Base-by-base conservation (phyloP, 2,797 vertebrate species). In the Sebastes umbrosus region DNA sequence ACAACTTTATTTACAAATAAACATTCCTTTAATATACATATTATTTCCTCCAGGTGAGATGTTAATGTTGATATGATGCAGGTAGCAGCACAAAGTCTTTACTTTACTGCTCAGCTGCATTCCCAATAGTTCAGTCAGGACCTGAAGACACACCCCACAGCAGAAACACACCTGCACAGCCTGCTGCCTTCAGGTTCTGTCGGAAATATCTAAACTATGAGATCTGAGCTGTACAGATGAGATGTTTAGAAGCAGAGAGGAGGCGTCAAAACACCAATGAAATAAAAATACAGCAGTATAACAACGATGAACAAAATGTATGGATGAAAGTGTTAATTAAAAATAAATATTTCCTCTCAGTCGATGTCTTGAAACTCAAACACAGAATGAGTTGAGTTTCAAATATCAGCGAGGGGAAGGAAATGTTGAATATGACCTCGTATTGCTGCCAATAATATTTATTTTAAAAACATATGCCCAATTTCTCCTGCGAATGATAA, bases 101-200 rank as follows among this genome's bases (percentile, higher is more conserved):
- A n/a, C 31, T n/a, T 31, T 12, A 27, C 57, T 32, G 16, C 58
- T 20, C 20, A 1, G 29, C 16, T 73, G 10, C 4, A 24, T 58
- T 60, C 16, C 12, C 34, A 7, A 4, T 1, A 16, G 3, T 10
- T 69, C 4, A 12, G 20, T 1, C 3, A 3, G 25, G 0, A 14
- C 31, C 46, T 75, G 60, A 71, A 67, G 9, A 34, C 72, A 36
- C 39, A 14, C 39, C 73, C 4, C 14, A 4, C 46, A 22, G 18
- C 12, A 11, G 1, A 5, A 18, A 55, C 60, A 55, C 60, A 63
- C 31, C 58, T 67, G 58, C 12, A 12, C 31, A 20, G 0, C 3
- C 1, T 69, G 79, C 8, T 83, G 86, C 71, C 31, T 85, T 88
- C 82, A 80, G 1, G 34, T 2, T 34, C 79, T 10, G 24, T 83